Evolutionary conservation across 2,888 invertebrate species (phyloP), one percentile per base, ranked within the genome.

Genomic region (Zaprionus bogoriensis): DNA sequence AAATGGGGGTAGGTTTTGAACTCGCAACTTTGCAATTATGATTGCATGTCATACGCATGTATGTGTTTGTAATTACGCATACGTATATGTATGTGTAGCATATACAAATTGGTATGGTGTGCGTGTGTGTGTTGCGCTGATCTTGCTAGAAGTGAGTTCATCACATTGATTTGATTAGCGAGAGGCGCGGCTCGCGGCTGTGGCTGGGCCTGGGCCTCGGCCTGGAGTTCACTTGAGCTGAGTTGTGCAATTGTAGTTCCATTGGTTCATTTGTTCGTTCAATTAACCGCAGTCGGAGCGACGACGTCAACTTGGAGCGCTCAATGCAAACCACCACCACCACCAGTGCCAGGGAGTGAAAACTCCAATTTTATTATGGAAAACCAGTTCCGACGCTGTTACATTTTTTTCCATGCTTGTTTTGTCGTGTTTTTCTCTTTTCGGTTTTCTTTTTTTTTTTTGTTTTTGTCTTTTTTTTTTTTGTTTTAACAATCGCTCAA

Each of bases 1-100:
- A 72, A 72, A 72, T 72, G 71, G 71, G n/a, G 71, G 71, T 72
- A 72, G 71, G 71, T 72, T 72, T 72, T 63, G 50, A 72, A 62
- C 71, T 66, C 54, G 22, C 9, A 67, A 50, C 53, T 67, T 72
- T 67, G 71, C 71, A 72, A 72, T 72, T 72, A 72, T 73, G 76
- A 79, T 73, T 77, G 74, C 66, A 68, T 72, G 62, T 54, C 58
- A 60, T 64, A 62, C 63, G 55, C 14, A 60, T 36, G 23, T 50
- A 48, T 30, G n/a, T n/a, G n/a, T n/a, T n/a, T n/a, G n/a, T n/a
- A n/a, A n/a, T n/a, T n/a, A 41, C 10, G 46, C 3, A 20, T 12
- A 45, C 19, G 19, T 28, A 52, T 23, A 42, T 54, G 30, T 9
- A 48, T 42, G 12, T 22, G 20, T 30, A 22, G 20, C 3, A 46